Evolutionary conservation across 2,113 vertebrate genomes (phyloP).

Genomic region (Thryonomys swinderianus): DNA sequence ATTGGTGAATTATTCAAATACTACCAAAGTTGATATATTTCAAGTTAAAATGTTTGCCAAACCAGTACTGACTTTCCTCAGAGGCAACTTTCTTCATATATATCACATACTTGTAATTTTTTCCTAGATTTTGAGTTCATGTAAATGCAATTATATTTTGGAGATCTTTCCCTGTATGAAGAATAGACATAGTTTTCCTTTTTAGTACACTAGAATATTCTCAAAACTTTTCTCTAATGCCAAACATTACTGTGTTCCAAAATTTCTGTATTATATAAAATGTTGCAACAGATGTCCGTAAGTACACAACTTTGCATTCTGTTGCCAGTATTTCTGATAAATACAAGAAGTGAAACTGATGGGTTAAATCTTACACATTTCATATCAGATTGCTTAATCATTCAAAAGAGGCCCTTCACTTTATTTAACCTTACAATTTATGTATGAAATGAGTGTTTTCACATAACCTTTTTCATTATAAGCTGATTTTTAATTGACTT

Average conservation of each 20-base stretch:
- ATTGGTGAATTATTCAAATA: not conserved
- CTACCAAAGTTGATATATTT: not conserved
- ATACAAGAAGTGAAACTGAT: not conserved
- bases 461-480: not conserved
- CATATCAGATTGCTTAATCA: not conserved
- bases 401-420: not conserved
- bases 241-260: not conserved
- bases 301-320: not conserved
- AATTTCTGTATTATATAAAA: not conserved
- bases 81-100: not conserved
- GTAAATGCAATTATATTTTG: not conserved
- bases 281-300: not conserved
- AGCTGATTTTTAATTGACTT: not conserved
- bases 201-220: not conserved
- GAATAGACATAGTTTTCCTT: not conserved
- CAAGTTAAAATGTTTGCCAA: not conserved
- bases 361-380: not conserved
- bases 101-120: not conserved
- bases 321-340: conserved; percentile 7
- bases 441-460: not conserved
- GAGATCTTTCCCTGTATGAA: not conserved
- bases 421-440: not conserved
- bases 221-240: not conserved
- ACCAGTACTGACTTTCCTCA: not conserved
- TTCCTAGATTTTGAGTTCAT: not conserved